Conservation (phyloP, 1,140 invertebrate species). For the Drosophila saltans region DNA sequence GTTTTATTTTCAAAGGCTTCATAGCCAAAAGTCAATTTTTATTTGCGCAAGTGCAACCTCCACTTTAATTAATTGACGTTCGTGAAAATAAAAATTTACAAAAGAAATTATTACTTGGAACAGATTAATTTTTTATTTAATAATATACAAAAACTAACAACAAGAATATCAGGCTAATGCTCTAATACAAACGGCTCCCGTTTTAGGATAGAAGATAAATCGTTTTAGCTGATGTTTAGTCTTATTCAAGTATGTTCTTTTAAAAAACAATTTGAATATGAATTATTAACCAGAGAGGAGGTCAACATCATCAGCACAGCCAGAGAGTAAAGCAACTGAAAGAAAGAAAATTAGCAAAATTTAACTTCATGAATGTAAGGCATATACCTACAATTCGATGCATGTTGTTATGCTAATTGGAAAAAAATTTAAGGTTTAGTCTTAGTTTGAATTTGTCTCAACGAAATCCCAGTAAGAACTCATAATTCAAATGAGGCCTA, state of each 20-base stretch:
- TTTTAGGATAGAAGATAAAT: not conserved
- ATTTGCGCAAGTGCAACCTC: too few species aligned
- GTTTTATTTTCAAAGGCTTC: too few species aligned
- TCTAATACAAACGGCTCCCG: slow-evolving; percentile 19
- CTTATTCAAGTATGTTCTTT: not conserved
- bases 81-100: not conserved
- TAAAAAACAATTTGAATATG: slow-evolving; percentile 16
- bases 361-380: too few species aligned
- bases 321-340: slow-evolving; percentile 60
- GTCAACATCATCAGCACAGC: slow-evolving; percentile 33
- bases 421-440: slow-evolving; percentile 63
- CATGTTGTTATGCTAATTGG: slow-evolving; percentile 49
- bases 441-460: slow-evolving; percentile 75
- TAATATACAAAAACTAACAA: slow-evolving; percentile 24
- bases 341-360: not conserved
- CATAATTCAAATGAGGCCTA: slow-evolving; percentile 48
- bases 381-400: slow-evolving; percentile 44
- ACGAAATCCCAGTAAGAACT: slow-evolving; percentile 77
- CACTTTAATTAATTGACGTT: too few species aligned
- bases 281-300: not conserved
- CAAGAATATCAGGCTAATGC: slow-evolving; percentile 47
- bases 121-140: not conserved
- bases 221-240: not conserved
- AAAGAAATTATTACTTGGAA: not conserved
- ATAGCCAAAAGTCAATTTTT: not conserved